These are phyloP conservation scores for Corythaeola cristata DNA, from an alignment of 2,113 vertebrate species.

Conservation along the genomic window DNA sequence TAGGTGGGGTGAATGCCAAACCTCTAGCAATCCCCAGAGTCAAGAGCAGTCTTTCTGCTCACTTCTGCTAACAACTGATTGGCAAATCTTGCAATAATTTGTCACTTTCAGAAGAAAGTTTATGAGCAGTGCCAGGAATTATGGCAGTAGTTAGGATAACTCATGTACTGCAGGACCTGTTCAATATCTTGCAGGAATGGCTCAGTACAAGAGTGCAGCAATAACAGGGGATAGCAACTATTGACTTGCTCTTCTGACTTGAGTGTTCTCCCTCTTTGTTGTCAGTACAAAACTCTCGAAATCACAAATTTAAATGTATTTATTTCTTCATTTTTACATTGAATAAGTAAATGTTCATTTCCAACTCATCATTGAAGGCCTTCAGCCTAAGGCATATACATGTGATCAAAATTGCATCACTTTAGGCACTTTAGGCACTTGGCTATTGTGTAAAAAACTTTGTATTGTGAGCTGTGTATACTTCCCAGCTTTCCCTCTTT, in stretches of 20 bases:
- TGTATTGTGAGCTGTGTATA: not conserved
- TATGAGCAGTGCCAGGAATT: not conserved
- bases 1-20: not conserved
- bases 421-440: not conserved
- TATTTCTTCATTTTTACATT: not conserved
- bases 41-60: not conserved
- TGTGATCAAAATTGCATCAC: not conserved
- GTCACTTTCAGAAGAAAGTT: not conserved
- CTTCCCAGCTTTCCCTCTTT: not conserved
- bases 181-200: not conserved
- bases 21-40: not conserved
- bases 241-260: not conserved
- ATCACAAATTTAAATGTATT: not conserved
- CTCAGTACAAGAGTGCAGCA: not conserved
- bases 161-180: not conserved
- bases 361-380: not conserved
- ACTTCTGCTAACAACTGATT: not conserved
- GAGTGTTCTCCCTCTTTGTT: not conserved
- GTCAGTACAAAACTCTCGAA: not conserved
- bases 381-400: not conserved
- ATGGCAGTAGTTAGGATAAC: not conserved
- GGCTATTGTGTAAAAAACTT: not conserved
- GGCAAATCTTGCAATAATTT: not conserved
- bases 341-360: not conserved
- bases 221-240: not conserved